phyloP scores from a whole-genome alignment of 2,797 vertebrate species.

The Sphenopsis melanotis region DNA sequence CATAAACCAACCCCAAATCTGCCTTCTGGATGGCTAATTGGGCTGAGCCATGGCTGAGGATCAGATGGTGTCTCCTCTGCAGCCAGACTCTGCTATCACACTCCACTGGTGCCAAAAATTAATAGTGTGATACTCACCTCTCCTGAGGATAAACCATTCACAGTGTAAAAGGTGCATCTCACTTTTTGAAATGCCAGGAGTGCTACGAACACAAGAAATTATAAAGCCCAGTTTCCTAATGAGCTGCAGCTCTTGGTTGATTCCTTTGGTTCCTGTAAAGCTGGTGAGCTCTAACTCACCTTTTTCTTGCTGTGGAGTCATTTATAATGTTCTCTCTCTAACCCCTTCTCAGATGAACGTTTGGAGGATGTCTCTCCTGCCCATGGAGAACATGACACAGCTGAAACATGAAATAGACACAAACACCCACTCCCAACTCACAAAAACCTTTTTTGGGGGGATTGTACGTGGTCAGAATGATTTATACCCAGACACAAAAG shows the following conservation, averaged over 20 bases:
- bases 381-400: neutral
- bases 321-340: neutral
- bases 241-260: neutral
- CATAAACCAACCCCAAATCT: neutral
- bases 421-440: neutral
- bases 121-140: neutral
- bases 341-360: neutral
- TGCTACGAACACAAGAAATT: neutral
- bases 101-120: neutral
- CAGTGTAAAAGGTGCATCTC: neutral
- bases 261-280: neutral
- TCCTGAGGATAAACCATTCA: neutral
- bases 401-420: neutral
- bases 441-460: neutral
- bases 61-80: neutral
- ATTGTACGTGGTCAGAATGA: neutral
- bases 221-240: neutral
- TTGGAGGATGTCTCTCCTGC: neutral
- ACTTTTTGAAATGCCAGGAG: neutral
- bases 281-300: neutral
- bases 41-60: neutral
- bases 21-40: neutral
- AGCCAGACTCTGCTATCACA: neutral
- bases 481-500: neutral
- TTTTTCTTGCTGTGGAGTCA: neutral